Percentiles rank a stretch among this genome's conserved stretches.
phyloP scores from a whole-genome alignment of 2,888 invertebrate genomes.

The Agriotes lineatus region DNA sequence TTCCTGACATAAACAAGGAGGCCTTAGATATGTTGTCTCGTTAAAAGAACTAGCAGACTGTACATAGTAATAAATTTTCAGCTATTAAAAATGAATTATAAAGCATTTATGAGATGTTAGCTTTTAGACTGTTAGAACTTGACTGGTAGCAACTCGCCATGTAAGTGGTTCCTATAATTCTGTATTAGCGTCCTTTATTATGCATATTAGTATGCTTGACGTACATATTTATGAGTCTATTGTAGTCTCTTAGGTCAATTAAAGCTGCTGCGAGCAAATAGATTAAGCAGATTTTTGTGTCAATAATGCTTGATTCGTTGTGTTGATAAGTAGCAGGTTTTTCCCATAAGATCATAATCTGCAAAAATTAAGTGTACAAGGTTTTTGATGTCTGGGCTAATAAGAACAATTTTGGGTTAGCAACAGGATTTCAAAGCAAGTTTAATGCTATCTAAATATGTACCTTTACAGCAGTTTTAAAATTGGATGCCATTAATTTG shows the following conservation, averaged over 20 bases:
- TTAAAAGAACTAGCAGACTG: background rate
- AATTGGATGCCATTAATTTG: too few relatives aligned
- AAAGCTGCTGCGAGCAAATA: background rate
- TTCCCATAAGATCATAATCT: too few relatives aligned
- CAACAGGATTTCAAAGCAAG: too few relatives aligned
- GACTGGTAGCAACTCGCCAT: background rate
- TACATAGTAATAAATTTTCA: background rate
- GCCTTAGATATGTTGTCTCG: background rate
- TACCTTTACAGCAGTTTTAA: too few relatives aligned
- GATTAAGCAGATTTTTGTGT: background rate
- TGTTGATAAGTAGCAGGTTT: too few relatives aligned
- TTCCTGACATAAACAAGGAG: background rate
- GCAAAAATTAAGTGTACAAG: too few relatives aligned
- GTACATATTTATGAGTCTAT: constrained; percentile 16
- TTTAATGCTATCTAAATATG: too few relatives aligned
- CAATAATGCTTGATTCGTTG: too few relatives aligned
- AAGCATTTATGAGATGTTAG: background rate
- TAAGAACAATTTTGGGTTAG: too few relatives aligned
- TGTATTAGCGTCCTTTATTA: constrained; percentile 13
- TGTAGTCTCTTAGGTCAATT: constrained; percentile 19
- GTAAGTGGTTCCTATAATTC: constrained; percentile 3
- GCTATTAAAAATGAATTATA: background rate
- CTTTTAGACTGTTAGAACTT: background rate
- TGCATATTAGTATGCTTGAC: background rate
- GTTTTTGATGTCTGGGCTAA: too few relatives aligned